Conservation (phyloP, 2,797 vertebrate genomes). For the Chromis chromis region DNA sequence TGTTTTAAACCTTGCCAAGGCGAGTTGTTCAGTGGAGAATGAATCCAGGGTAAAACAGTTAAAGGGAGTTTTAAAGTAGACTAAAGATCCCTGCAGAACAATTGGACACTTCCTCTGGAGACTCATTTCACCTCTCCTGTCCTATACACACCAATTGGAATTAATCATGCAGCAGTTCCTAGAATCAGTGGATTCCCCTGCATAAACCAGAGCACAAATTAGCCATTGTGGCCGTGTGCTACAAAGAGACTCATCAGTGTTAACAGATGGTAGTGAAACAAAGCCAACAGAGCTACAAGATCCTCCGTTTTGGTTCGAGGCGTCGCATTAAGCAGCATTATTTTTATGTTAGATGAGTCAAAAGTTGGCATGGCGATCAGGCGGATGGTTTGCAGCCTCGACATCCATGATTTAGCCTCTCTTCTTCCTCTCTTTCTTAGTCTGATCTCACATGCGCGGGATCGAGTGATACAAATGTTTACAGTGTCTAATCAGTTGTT, state of each 20-base stretch:
- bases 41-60: no score
- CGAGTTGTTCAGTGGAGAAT: slow-evolving; percentile 1
- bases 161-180: background rate
- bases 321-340: slow-evolving; percentile 14
- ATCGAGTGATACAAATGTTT: slow-evolving; percentile 72
- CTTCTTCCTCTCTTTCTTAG: slow-evolving; percentile 53
- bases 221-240: background rate
- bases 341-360: slow-evolving; percentile 35
- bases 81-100: no score
- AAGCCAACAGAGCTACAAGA: background rate
- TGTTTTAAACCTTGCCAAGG: background rate
- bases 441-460: slow-evolving; percentile 72
- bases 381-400: slow-evolving; percentile 42
- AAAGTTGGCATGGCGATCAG: slow-evolving; percentile 25
- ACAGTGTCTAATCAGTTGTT: slow-evolving; percentile 70
- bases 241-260: background rate
- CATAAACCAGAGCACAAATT: background rate
- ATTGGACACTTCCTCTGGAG: background rate
- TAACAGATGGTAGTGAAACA: slow-evolving; percentile 5
- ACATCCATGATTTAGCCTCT: slow-evolving; percentile 43
- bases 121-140: background rate
- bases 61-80: no score
- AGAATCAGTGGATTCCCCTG: background rate
- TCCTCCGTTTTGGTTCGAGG: slow-evolving; percentile 5
- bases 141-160: background rate